These are phyloP conservation scores for Saguinus midas DNA, from an alignment of 2,113 vertebrate species.

Conservation along the genomic window DNA sequence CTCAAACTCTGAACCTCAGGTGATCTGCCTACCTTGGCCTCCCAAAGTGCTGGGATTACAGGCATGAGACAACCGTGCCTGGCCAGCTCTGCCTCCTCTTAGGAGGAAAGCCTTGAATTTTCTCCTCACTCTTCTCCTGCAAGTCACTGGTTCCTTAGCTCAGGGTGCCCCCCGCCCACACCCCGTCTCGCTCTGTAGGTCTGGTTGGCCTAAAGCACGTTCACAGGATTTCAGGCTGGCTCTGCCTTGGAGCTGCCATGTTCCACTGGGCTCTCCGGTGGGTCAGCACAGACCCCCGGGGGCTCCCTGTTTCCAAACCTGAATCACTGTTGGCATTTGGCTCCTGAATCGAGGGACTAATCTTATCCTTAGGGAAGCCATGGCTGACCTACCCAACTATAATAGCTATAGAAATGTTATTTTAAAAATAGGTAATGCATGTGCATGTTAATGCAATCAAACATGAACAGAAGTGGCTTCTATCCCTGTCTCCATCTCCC, in stretches of 20 bases:
- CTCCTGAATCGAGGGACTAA: background rate
- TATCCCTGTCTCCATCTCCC: background rate
- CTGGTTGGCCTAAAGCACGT: background rate
- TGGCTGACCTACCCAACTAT: background rate
- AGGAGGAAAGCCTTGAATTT: background rate
- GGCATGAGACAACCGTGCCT: too few relatives aligned
- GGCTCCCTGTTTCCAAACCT: background rate
- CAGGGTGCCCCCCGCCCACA: too few relatives aligned
- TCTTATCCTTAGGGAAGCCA: background rate
- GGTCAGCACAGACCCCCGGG: background rate
- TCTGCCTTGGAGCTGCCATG: background rate
- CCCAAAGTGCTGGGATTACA: too few relatives aligned
- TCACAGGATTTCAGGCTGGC: background rate
- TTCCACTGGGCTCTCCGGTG: background rate
- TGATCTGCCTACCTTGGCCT: too few relatives aligned
- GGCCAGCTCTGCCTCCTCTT: background rate
- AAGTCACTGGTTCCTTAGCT: background rate
- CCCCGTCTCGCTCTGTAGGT: background rate
- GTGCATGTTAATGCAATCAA: slow-evolving; percentile 21
- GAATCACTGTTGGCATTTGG: background rate
- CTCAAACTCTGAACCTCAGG: too few relatives aligned
- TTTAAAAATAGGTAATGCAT: background rate
- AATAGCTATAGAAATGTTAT: background rate
- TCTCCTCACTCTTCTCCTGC: background rate
- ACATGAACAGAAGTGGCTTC: background rate